Base-by-base conservation (phyloP, 1,140 invertebrate genomes). In the Dermatophagoides farinae region DNA sequence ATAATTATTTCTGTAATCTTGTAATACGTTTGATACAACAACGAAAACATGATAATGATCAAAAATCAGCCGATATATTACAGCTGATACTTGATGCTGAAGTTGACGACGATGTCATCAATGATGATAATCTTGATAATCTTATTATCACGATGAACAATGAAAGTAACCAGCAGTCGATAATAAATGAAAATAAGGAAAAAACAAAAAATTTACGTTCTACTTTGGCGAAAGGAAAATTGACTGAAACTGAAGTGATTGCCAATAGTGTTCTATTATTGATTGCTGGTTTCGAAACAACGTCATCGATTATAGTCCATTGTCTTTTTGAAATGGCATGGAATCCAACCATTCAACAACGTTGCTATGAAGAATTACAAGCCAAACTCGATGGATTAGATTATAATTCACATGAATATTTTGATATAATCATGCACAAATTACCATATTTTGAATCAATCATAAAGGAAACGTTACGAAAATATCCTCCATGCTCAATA, bases 401-500 rank as follows among this genome's bases (percentile, higher is more conserved):
- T 22, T 57, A 54, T 22, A 51, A 25, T 38, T 46, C 57, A 18
- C 1, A 46, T 1, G 57, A 58, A 38, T 44, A 41, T 37, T 58
- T 50, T 52, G 46, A 52, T 44, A 14, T 51, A 20, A 14, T 60
- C 0, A 23, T 62, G n/a, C 43, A 41, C 12, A 8, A 16, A 2
- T 10, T 62, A 11, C 62, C 66, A 18, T 74, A 72, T 57, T 46
- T 74, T 52, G 70, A 71, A 20, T 63, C 66, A 22, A 70, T 69
- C 18, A 63, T 75, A 25, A 72, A 72, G 58, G 74, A 75, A 60
- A 65, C 70, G 0, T 65, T 73, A 47, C 67, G 72, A 31, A 51
- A 71, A 10, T 69, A 69, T 57, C 66, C 70, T 31, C 70, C 74
- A 1, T 39, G 6, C 5, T 47, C n/a, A 6, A 16, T 22, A 4